These are phyloP conservation scores for Ceratoteleas bidentatus DNA, from an alignment of 1,140 invertebrate genomes.

Conservation along the genomic window DNA sequence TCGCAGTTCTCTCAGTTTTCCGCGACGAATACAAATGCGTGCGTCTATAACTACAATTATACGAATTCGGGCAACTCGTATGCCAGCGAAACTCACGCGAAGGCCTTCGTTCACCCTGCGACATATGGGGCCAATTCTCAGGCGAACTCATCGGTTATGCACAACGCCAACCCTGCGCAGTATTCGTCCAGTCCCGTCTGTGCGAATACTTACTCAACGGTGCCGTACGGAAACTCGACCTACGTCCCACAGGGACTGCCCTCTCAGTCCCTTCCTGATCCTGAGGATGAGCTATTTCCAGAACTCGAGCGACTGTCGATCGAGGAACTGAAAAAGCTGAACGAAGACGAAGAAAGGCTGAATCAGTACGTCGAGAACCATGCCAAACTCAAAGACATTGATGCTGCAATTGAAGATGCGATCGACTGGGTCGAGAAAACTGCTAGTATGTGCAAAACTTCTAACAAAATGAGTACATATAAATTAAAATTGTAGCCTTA, in stretches of 20 bases:
- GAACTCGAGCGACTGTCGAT: constrained; percentile 85
- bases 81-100: constrained; percentile 61
- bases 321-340: constrained; percentile 86
- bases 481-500: no score
- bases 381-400: constrained; percentile 85
- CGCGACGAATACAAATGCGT: constrained; percentile 72
- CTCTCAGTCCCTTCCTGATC: constrained; percentile 50
- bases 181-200: constrained; percentile 72
- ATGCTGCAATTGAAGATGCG: constrained; percentile 86
- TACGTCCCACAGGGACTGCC: constrained; percentile 31
- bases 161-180: constrained; percentile 65
- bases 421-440: constrained; percentile 87
- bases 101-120: constrained; percentile 68
- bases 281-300: constrained; percentile 80
- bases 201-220: constrained; percentile 70
- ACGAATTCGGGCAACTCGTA: constrained; percentile 71
- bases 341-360: constrained; percentile 85
- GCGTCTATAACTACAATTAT: constrained; percentile 77
- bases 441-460: constrained; percentile 85
- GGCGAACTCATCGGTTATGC: constrained; percentile 55
- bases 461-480: no score
- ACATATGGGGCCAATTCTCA: constrained; percentile 64
- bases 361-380: constrained; percentile 87
- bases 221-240: constrained; percentile 73
- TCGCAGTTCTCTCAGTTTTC: constrained; percentile 75